Evolutionary conservation across 1,140 invertebrate species (phyloP).

Genomic region (Hirudo medicinalis): DNA sequence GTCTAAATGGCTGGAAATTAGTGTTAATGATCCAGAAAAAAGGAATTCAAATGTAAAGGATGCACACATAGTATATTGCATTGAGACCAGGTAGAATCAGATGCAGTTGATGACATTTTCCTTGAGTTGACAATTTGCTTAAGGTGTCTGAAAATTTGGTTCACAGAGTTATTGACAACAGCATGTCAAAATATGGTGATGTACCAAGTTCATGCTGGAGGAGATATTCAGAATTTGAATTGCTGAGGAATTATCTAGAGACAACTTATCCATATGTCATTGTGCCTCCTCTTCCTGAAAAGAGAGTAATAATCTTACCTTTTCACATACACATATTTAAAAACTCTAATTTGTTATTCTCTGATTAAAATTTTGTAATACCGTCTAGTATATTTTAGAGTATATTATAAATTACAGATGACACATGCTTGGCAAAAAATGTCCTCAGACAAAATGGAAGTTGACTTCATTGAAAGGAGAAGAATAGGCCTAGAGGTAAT

Average conservation of each 20-base stretch:
- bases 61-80: slow-evolving; percentile 67
- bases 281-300: slow-evolving; percentile 66
- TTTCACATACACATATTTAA: too few relatives aligned
- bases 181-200: slow-evolving; percentile 51
- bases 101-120: too few relatives aligned
- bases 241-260: slow-evolving; percentile 60
- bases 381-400: too few relatives aligned
- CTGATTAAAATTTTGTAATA: too few relatives aligned
- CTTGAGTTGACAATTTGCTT: not conserved
- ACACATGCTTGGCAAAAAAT: slow-evolving; percentile 66
- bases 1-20: slow-evolving; percentile 63
- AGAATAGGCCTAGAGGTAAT: slow-evolving; percentile 59
- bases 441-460: slow-evolving; percentile 63
- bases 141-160: not conserved
- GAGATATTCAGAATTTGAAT: slow-evolving; percentile 69
- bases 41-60: slow-evolving; percentile 65
- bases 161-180: slow-evolving; percentile 55
- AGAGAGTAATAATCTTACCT: slow-evolving; percentile 44
- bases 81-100: slow-evolving; percentile 51
- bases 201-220: slow-evolving; percentile 59
- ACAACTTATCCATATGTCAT: slow-evolving; percentile 62
- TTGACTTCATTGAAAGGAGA: slow-evolving; percentile 69
- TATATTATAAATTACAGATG: slow-evolving; percentile 34
- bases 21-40: slow-evolving; percentile 69
- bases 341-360: too few relatives aligned